Base-by-base conservation (phyloP, 2,888 invertebrate species). In the Monochamus alternatus region DNA sequence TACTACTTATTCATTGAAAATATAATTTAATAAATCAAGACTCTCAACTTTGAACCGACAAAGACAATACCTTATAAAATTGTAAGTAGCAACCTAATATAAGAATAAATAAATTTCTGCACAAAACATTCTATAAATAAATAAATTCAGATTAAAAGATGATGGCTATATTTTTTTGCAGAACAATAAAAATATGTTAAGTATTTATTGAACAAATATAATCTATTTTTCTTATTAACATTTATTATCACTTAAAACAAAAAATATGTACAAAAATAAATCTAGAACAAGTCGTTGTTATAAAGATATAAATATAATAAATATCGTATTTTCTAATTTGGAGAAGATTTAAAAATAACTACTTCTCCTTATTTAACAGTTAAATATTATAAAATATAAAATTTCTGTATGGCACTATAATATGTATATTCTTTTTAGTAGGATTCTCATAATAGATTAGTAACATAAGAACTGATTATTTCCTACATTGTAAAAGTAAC, bases 221-320 rank as follows among this genome's bases (percentile, higher is more conserved):
- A 38, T 38, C 1, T 38, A 38, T 5, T 14, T 55, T 1, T 0
- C 22, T 22, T 55, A 55, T 3, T 2, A n/a, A 55, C 14, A 22
- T 14, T 55, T 55, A 55, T n/a, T 14, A 55, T 55, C 8, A 55
- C n/a, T 55, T 55, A 55, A 55, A 47, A 47, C 9, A 47, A 9
- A 22, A 55, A 55, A 55, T 55, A 55, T 55, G 22, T 55, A 55
- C 55, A 55, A 55, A 55, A 55, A 55, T 55, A 55, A 55, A 22
- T 55, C n/a, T 55, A n/a, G n/a, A 55, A n/a, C n/a, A 7, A 55
- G 7, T 14, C 55, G n/a, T 52, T 12, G 12, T 7, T 55, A 55
- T 55, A 55, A n/a, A n/a, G 10, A 55, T 22, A 14, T 55, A 55
- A 51, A 51, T 51, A 51, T 51, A 55, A 55, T 55, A 55, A 55